Evolutionary conservation across 2,888 invertebrate species (phyloP), one percentile per base, ranked within the genome.

Genomic region (Yponomeuta malinellus): DNA sequence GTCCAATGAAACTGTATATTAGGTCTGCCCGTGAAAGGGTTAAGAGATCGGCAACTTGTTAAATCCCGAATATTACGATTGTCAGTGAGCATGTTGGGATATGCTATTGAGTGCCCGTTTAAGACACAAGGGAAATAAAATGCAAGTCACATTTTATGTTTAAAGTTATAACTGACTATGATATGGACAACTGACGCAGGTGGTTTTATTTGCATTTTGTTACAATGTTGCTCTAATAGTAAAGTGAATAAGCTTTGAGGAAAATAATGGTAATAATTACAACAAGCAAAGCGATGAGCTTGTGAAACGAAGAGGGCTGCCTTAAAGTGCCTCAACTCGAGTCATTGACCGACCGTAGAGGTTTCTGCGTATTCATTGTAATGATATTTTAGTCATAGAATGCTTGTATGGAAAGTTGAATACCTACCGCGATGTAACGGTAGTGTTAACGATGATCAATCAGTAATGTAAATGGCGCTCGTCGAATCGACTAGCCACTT

Each of bases 321-420:
- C 90, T 90, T 90, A 88, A 89, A 89, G 89, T 87, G 89, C 90
- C 90, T 82, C 90, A 63, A 43, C 43, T 81, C 79, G 83, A 85
- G 90, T 90, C 90, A 86, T 83, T 84, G 91, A 89, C 90, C 91
- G 85, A 77, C 83, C 80, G 83, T 83, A 83, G 88, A 90, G 89
- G 89, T 81, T 80, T 87, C 87, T 90, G 90, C 89, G 87, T 87
- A 85, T 83, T 80, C 84, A 84, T 84, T 84, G 86, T 87, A 85
- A 85, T 87, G 87, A 86, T 89, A 87, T 88, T 88, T 87, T 89
- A 88, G 88, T 82, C 89, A 89, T 89, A 87, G 88, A 89, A 88
- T 87, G 86, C 84, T 65, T 65, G 84, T 88, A 87, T 87, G 85
- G 86, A 87, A 87, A 88, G 70, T 59, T 9, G 52, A 59, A 59